Evolutionary conservation across 1,140 invertebrate species (phyloP).

Genomic region (Lethrus apterus): DNA sequence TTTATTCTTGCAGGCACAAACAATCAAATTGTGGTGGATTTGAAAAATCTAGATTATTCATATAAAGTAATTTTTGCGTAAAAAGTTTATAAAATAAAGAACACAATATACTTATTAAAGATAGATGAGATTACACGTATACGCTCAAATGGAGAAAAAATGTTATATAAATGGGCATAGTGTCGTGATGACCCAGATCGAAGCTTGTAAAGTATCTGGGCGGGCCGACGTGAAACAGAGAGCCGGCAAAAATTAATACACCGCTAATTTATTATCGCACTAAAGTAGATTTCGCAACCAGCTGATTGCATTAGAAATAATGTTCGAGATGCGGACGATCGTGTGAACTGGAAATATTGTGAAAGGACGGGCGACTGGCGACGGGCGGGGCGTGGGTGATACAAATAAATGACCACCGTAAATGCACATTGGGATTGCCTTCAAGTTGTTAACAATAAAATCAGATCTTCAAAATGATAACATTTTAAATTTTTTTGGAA

Average conservation of each 20-base stretch:
- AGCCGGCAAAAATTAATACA: conserved; percentile 26
- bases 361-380: conserved; percentile 5
- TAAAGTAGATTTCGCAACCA: conserved; percentile 22
- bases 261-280: conserved; percentile 28
- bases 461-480: background rate
- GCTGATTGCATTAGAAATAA: conserved; percentile 20
- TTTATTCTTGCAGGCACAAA: too few relatives aligned
- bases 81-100: too few relatives aligned
- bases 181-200: conserved; percentile 32
- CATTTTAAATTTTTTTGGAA: too few relatives aligned
- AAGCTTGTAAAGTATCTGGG: conserved; percentile 21
- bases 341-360: conserved; percentile 21
- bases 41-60: too few relatives aligned
- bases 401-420: background rate
- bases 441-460: background rate
- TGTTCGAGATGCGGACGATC: conserved; percentile 20
- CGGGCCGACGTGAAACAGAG: conserved; percentile 20
- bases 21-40: too few relatives aligned
- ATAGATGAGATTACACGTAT: too few relatives aligned
- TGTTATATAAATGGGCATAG: conserved; percentile 14
- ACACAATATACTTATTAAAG: too few relatives aligned
- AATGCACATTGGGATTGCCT: background rate
- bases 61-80: too few relatives aligned
- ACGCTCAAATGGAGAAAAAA: too few relatives aligned
- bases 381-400: conserved; percentile 4